Evolutionary conservation across 2,797 vertebrate genomes (phyloP).

Genomic region (Parauchenoglanis ngamensis): DNA sequence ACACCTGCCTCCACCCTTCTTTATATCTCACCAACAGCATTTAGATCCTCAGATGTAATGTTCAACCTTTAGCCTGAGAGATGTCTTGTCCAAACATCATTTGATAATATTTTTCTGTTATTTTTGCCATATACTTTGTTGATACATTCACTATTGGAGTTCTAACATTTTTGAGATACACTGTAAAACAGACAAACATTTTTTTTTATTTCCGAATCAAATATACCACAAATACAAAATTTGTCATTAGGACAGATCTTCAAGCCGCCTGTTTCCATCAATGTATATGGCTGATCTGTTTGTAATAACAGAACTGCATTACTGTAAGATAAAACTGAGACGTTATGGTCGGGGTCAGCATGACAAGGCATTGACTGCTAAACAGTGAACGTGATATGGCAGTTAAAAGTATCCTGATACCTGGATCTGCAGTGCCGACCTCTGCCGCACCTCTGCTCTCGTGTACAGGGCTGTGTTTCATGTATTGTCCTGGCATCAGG

Average conservation of each 20-base stretch:
- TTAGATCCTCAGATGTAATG: neutral
- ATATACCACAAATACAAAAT: neutral
- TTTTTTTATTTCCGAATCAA: neutral
- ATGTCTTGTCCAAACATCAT: neutral
- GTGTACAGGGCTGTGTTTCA: slow-evolving; percentile 62
- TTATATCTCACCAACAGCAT: no score
- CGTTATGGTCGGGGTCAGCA: neutral
- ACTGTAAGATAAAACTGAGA: neutral
- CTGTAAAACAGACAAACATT: slow-evolving; percentile 6
- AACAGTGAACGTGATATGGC: neutral
- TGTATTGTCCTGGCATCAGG: slow-evolving; percentile 57
- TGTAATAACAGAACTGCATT: neutral
- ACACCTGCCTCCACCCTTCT: neutral
- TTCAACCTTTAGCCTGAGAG: neutral
- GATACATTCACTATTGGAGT: neutral
- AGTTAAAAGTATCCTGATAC: slow-evolving; percentile 55
- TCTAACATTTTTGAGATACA: neutral
- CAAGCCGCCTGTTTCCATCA: neutral
- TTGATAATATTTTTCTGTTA: neutral
- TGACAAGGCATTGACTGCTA: neutral
- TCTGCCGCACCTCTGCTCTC: slow-evolving; percentile 62
- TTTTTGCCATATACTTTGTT: neutral
- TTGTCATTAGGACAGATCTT: neutral
- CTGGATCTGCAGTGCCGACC: slow-evolving; percentile 54
- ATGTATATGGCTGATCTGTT: neutral